These are phyloP conservation scores for Salpingus planirostris DNA, from an alignment of 2,888 invertebrate species.

Conservation along the genomic window DNA sequence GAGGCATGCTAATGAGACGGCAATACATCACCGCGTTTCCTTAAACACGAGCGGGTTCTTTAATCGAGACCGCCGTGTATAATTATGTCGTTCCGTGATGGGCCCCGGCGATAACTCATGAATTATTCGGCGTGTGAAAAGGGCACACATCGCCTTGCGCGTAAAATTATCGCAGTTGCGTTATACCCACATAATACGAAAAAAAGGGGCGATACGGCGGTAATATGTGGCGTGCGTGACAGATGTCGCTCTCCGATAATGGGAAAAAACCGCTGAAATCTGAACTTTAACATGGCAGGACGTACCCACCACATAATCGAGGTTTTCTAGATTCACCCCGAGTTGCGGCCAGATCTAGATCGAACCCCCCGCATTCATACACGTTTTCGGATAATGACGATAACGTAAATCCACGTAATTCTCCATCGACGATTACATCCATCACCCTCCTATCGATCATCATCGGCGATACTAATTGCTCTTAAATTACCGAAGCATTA, in stretches of 20 bases:
- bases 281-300: too few relatives aligned
- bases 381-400: too few relatives aligned
- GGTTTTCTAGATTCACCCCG: too few relatives aligned
- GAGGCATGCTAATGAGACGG: constrained; percentile 1
- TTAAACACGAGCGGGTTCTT: constrained; percentile 18
- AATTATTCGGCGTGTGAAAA: constrained; percentile 40
- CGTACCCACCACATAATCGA: too few relatives aligned
- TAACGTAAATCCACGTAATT: too few relatives aligned
- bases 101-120: constrained; percentile 25
- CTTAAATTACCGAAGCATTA: too few relatives aligned
- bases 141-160: constrained; percentile 26
- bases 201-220: constrained; percentile 17
- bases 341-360: too few relatives aligned
- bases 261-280: constrained; percentile 27
- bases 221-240: constrained; percentile 40
- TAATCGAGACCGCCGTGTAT: constrained; percentile 27
- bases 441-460: too few relatives aligned
- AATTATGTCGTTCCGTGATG: constrained; percentile 33
- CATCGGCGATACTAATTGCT: too few relatives aligned
- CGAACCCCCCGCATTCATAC: too few relatives aligned
- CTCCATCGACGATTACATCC: too few relatives aligned
- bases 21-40: not conserved
- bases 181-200: constrained; percentile 23
- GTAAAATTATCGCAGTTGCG: not conserved
- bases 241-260: constrained; percentile 32